These are phyloP conservation scores for Heliconius cydno DNA, from an alignment of 2,888 invertebrate species.

Conservation along the genomic window DNA sequence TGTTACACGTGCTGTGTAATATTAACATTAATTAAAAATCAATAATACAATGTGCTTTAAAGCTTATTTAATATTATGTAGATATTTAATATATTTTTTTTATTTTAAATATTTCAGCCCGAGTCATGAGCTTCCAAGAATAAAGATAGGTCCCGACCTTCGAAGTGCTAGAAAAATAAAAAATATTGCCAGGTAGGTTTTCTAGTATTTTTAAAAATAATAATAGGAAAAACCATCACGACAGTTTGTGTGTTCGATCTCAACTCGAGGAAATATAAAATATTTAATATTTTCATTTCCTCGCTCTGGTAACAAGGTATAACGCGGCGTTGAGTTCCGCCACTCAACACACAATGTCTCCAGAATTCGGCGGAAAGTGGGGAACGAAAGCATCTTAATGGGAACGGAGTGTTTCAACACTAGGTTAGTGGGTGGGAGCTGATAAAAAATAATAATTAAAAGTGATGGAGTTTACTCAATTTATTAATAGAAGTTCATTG, in stretches of 20 bases:
- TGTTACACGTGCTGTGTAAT: too few relatives aligned
- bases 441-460: neutral
- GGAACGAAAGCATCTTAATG: neutral
- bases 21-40: too few relatives aligned
- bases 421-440: neutral
- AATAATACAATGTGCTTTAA: neutral
- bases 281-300: too few relatives aligned
- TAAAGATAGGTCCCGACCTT: constrained; percentile 73
- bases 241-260: too few relatives aligned
- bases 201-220: too few relatives aligned
- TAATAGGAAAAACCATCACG: neutral
- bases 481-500: neutral
- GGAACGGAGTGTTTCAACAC: neutral
- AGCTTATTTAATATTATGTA: neutral
- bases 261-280: too few relatives aligned
- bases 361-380: too few relatives aligned
- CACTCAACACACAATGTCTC: too few relatives aligned
- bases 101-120: constrained; percentile 55
- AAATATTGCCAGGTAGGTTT: constrained; percentile 55
- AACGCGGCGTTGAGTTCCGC: too few relatives aligned
- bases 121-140: constrained; percentile 63
- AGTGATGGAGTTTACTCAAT: neutral
- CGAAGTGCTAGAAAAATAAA: constrained; percentile 69
- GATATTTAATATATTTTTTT: neutral
- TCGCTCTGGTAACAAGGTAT: too few relatives aligned